Evolutionary conservation across 1,140 invertebrate species (phyloP).

Genomic region (Charaxes varanes): DNA sequence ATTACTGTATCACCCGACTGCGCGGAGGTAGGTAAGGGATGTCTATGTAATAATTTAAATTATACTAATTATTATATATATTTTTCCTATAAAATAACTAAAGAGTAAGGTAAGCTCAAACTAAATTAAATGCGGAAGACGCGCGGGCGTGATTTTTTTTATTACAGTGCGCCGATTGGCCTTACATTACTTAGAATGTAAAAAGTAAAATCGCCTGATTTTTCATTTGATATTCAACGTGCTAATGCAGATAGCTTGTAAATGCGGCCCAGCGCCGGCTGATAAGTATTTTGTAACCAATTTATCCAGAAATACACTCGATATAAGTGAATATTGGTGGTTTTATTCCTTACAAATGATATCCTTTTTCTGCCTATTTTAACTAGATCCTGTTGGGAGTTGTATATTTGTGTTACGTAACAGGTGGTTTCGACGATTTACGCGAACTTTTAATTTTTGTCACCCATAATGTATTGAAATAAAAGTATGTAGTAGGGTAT

Average conservation of each 20-base stretch:
- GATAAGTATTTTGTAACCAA: conserved; percentile 72
- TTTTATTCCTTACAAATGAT: conserved; percentile 43
- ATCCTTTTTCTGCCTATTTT: no score
- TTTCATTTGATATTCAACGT: conserved; percentile 54
- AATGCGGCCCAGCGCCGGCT: conserved; percentile 31
- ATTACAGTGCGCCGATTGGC: conserved; percentile 43
- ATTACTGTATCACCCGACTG: conserved; percentile 34
- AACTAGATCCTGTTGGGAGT: no score
- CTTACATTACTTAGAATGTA: conserved; percentile 51
- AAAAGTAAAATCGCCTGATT: conserved; percentile 17
- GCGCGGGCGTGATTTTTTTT: conserved; percentile 33
- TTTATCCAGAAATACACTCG: conserved; percentile 72
- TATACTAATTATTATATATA: conserved; percentile 71
- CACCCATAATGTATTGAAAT: no score
- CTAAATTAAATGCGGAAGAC: conserved; percentile 48
- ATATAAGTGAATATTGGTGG: conserved; percentile 63
- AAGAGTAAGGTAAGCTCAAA: conserved; percentile 71
- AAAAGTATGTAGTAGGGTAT: not conserved
- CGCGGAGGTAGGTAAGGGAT: conserved; percentile 51
- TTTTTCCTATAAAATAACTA: conserved; percentile 62
- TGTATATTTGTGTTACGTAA: no score
- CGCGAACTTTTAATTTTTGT: no score
- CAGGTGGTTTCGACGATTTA: no score
- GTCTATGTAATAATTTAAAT: conserved; percentile 71
- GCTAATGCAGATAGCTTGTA: conserved; percentile 52